These are phyloP conservation scores for Acleris literana DNA, from an alignment of 2,888 invertebrate species.

Conservation along the genomic window DNA sequence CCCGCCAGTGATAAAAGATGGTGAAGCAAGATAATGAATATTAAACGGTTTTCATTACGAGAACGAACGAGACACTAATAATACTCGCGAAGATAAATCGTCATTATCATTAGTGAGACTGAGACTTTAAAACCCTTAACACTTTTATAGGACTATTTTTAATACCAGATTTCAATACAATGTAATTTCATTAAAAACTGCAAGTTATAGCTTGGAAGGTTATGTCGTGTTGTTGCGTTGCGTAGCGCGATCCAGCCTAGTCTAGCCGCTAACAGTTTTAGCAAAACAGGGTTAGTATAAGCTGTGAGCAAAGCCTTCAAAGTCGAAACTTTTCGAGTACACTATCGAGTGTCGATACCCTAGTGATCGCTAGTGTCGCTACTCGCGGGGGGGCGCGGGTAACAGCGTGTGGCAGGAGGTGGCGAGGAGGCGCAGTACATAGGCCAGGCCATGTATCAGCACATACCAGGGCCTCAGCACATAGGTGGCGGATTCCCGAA, in stretches of 20 bases:
- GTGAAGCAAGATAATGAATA: constrained; percentile 24
- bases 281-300: constrained; percentile 2
- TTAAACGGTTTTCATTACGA: constrained; percentile 24
- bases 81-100: constrained; percentile 12
- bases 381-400: constrained; percentile 74
- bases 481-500: constrained; percentile 76
- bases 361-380: constrained; percentile 49
- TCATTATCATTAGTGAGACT: constrained; percentile 3
- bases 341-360: constrained; percentile 66
- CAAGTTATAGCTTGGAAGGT: not conserved
- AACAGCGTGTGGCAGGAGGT: constrained; percentile 55
- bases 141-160: not conserved
- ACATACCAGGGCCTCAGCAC: constrained; percentile 61
- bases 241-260: too few relatives aligned
- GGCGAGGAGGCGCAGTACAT: constrained; percentile 69
- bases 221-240: too few relatives aligned
- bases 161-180: not conserved
- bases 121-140: not conserved
- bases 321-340: constrained; percentile 18
- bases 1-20: constrained; percentile 9
- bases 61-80: constrained; percentile 1
- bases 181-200: not conserved
- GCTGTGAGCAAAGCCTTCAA: not conserved
- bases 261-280: not conserved
- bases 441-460: constrained; percentile 53